Evolutionary conservation across 2,888 invertebrate species (phyloP).

Genomic region (Drosophila monieri): DNA sequence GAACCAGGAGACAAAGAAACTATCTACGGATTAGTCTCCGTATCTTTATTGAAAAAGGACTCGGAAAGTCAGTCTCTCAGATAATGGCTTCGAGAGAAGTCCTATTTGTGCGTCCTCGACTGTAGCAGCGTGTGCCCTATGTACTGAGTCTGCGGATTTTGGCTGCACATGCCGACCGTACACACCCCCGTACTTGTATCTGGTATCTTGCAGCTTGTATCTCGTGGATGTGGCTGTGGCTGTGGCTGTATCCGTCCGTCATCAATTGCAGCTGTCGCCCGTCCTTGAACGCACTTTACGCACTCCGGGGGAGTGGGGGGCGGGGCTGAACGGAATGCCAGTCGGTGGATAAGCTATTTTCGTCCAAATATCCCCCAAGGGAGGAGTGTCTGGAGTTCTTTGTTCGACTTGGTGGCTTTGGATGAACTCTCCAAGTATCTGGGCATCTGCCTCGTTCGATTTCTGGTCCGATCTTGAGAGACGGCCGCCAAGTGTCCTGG

Average conservation of each 20-base stretch:
- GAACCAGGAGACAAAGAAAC: neutral
- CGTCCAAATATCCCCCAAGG: conserved; percentile 4
- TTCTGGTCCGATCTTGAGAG: neutral
- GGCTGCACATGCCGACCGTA: conserved; percentile 29
- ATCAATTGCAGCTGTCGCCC: conserved; percentile 64
- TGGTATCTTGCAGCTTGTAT: conserved; percentile 4
- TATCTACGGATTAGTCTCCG: too few species aligned
- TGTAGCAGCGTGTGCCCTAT: conserved; percentile 17
- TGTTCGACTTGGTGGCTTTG: conserved; percentile 5
- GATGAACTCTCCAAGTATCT: neutral
- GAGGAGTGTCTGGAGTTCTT: conserved; percentile 6
- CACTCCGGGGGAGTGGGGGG: conserved; percentile 22
- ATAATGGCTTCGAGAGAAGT: too few species aligned
- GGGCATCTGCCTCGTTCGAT: too few species aligned
- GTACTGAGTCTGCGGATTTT: conserved; percentile 27
- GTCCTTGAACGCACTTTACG: conserved; percentile 71
- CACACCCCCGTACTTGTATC: conserved; percentile 20
- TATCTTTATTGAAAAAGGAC: too few species aligned
- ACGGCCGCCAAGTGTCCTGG: conserved; percentile 4
- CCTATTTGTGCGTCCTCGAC: neutral
- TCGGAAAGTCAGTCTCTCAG: too few species aligned
- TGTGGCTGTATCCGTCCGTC: conserved; percentile 28
- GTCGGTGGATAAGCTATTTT: conserved; percentile 26
- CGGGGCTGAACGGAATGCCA: conserved; percentile 25
- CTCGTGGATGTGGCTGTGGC: neutral